A percentile compares a stretch with the other conserved stretches of the same genome.
phyloP scores from a whole-genome alignment of 2,113 vertebrate genomes.

The Epinephelus cyanopodus region DNA sequence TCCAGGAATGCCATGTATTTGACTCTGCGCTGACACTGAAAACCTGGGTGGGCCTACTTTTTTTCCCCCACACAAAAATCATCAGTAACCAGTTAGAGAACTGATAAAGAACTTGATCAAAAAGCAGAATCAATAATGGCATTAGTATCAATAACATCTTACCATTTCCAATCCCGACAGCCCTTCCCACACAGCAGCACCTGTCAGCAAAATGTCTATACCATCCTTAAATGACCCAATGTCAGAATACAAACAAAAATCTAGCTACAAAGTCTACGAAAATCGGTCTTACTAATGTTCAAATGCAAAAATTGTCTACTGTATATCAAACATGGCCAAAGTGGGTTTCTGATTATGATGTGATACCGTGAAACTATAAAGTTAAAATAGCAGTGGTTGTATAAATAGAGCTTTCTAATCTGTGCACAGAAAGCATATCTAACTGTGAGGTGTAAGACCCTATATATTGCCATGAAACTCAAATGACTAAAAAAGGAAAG shows the following conservation, averaged over 20 bases:
- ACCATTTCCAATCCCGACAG: no score
- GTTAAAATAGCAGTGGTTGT: not conserved
- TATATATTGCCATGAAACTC: constrained; percentile 4
- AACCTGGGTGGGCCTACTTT: no score
- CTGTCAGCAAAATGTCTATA: not conserved
- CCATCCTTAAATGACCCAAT: not conserved
- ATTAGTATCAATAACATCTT: no score
- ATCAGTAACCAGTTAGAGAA: no score
- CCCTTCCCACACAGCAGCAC: not conserved
- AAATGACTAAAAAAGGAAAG: constrained; percentile 12
- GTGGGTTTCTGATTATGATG: not conserved
- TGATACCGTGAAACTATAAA: not conserved
- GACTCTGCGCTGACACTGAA: no score
- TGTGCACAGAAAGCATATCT: not conserved
- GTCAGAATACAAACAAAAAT: not conserved
- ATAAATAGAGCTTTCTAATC: not conserved
- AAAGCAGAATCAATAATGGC: no score
- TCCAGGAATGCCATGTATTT: no score
- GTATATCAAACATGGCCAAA: not conserved
- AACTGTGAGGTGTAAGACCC: not conserved
- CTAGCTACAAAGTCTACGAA: not conserved
- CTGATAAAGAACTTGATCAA: no score
- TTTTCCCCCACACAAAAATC: no score
- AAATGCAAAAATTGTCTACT: not conserved
- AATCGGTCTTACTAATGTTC: not conserved